A percentile compares a stretch with the other conserved stretches of the same genome.
Conservation (phyloP, 2,797 vertebrate species). For the Nannoperca obscura region DNA sequence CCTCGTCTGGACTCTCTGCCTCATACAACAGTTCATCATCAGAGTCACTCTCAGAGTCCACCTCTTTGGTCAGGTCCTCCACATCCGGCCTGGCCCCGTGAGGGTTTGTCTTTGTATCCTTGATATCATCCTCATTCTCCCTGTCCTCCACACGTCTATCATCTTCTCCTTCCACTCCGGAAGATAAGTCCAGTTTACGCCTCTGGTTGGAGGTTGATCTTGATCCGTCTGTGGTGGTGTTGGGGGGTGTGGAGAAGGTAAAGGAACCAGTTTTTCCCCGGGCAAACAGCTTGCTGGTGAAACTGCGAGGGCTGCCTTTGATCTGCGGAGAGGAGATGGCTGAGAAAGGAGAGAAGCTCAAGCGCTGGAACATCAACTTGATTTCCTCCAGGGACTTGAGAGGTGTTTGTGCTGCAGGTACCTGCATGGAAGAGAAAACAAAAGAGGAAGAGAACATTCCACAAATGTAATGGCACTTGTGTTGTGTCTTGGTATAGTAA, state of each 20-base stretch:
- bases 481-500: background rate
- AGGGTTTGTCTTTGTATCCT: background rate
- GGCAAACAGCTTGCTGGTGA: conserved; percentile 63
- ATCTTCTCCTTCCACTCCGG: conserved; percentile 9
- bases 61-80: conserved; percentile 17
- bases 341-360: conserved; percentile 85
- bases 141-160: conserved; percentile 16
- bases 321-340: conserved; percentile 66
- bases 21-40: conserved; percentile 87
- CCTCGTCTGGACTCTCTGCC: conserved; percentile 96
- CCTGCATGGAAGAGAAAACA: conserved; percentile 54
- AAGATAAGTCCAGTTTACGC: background rate
- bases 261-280: conserved; percentile 52
- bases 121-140: background rate
- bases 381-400: conserved; percentile 91
- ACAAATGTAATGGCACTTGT: background rate
- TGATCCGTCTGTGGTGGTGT: conserved; percentile 16
- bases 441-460: background rate
- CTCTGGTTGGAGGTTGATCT: conserved; percentile 16
- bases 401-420: conserved; percentile 81
- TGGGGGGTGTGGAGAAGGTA: conserved; percentile 8
- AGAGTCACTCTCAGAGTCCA: background rate
- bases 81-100: background rate
- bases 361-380: conserved; percentile 90
- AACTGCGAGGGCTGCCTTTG: conserved; percentile 57